These are phyloP conservation scores for Ptychoptera contaminata DNA, from an alignment of 2,888 invertebrate genomes.

Conservation along the genomic window DNA sequence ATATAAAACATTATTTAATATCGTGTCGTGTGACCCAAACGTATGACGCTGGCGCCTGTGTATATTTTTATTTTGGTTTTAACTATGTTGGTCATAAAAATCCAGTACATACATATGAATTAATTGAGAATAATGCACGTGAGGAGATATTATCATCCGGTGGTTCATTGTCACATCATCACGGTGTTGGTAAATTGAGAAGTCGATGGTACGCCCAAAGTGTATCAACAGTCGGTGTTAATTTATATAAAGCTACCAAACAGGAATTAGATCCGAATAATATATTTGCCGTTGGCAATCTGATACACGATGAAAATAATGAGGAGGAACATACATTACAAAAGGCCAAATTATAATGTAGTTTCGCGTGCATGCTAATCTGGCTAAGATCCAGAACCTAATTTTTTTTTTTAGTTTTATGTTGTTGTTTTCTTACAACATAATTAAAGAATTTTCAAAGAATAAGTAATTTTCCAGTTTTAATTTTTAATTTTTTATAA, in stretches of 20 bases:
- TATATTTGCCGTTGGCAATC: slow-evolving; percentile 80
- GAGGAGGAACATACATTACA: too few species aligned
- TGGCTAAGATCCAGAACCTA: too few species aligned
- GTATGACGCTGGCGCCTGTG: slow-evolving; percentile 92
- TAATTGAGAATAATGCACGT: slow-evolving; percentile 74
- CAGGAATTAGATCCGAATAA: slow-evolving; percentile 82
- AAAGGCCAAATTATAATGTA: too few species aligned
- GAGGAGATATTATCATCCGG: slow-evolving; percentile 76
- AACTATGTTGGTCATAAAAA: slow-evolving; percentile 44
- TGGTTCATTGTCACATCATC: slow-evolving; percentile 86
- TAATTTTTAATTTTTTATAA: too few species aligned
- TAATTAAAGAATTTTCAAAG: too few species aligned
- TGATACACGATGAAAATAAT: slow-evolving; percentile 22
- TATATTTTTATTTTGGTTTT: slow-evolving; percentile 89
- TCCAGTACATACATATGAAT: slow-evolving; percentile 67
- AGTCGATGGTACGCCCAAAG: slow-evolving; percentile 74
- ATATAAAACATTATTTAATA: slow-evolving; percentile 47
- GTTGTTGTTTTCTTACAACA: too few species aligned
- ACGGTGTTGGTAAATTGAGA: slow-evolving; percentile 88
- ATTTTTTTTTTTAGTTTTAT: too few species aligned
- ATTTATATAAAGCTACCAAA: slow-evolving; percentile 69
- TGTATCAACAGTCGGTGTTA: slow-evolving; percentile 66
- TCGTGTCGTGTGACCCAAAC: slow-evolving; percentile 88
- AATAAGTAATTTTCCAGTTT: too few species aligned
- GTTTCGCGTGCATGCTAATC: too few species aligned